These are phyloP conservation scores for Sus scrofa DNA, from an alignment of 2,113 vertebrate species.

Conservation along the genomic window DNA sequence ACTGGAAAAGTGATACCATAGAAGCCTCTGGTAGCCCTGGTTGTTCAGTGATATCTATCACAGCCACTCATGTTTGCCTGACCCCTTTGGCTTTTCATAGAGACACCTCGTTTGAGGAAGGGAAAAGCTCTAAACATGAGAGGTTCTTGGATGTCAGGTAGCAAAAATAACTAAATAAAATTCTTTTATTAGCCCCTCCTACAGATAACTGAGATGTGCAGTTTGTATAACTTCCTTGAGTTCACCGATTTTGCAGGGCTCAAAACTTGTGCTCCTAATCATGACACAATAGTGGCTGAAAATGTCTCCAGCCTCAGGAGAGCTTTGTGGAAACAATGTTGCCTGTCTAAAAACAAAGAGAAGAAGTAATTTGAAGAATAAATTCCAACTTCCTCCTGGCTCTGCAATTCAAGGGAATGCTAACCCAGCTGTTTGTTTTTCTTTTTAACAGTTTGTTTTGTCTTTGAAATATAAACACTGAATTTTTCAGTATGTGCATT, in stretches of 20 bases:
- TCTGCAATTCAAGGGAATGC: not conserved
- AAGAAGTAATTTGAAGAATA: conserved; percentile 53
- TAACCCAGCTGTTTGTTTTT: conserved; percentile 24
- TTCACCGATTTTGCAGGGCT: not conserved
- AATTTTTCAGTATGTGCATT: not conserved
- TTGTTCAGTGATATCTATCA: not conserved
- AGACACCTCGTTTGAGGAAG: not conserved
- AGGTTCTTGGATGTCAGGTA: not conserved
- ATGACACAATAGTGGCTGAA: not conserved
- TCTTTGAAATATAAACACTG: conserved; percentile 61
- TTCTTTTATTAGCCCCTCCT: not conserved
- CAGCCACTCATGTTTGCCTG: not conserved
- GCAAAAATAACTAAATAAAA: conserved; percentile 9
- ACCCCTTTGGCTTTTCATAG: not conserved
- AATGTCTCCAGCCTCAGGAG: not conserved
- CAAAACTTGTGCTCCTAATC: not conserved
- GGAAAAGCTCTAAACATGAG: not conserved
- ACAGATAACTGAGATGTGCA: not conserved
- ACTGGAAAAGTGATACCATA: not conserved
- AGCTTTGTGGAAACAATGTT: not conserved
- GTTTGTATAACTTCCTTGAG: not conserved
- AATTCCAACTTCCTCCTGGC: conserved; percentile 5
- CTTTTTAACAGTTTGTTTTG: conserved; percentile 48
- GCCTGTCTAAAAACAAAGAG: conserved; percentile 47
- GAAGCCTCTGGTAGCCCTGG: not conserved